A percentile compares a stretch with the other conserved stretches of the same genome.
These are phyloP conservation scores for Drosophila saltans DNA, from an alignment of 1,140 invertebrate species.

Conservation along the genomic window DNA sequence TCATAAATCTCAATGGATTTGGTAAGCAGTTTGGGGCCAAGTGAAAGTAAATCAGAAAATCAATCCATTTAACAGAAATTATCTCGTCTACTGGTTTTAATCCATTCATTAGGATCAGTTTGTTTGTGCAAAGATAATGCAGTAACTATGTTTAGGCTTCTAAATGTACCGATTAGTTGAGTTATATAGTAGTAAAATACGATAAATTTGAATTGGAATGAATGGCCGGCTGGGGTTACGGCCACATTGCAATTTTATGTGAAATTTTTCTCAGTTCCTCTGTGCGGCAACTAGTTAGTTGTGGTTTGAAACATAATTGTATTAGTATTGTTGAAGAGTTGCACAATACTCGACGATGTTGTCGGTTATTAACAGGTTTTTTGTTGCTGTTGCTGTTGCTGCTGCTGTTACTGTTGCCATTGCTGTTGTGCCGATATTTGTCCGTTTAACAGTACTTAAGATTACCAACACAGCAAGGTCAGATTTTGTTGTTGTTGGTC, in stretches of 20 bases:
- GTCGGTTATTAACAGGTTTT: constrained; percentile 50
- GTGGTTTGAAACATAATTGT: constrained; percentile 52
- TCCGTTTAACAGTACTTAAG: constrained; percentile 28
- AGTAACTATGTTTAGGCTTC: constrained; percentile 17
- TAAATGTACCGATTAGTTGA: constrained; percentile 31
- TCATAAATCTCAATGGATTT: constrained; percentile 61
- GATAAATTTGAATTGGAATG: constrained; percentile 28
- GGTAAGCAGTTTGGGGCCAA: constrained; percentile 34
- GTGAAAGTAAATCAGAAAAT: constrained; percentile 62
- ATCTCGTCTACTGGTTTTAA: constrained; percentile 40
- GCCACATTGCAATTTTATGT: constrained; percentile 36
- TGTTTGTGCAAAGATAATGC: constrained; percentile 39
- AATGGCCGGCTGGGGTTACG: constrained; percentile 35
- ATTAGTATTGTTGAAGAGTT: constrained; percentile 44
- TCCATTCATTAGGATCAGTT: constrained; percentile 51
- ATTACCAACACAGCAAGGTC: constrained; percentile 40
- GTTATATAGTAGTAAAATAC: constrained; percentile 19
- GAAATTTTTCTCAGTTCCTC: constrained; percentile 44
- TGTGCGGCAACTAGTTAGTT: constrained; percentile 35
- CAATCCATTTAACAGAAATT: constrained; percentile 46
- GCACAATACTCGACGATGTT: constrained; percentile 40
- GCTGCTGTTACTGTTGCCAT: constrained; percentile 11
- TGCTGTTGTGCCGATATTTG: constrained; percentile 14
- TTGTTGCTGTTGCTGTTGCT: not conserved
- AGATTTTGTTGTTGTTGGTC: constrained; percentile 22